Conservation (phyloP, 1,140 invertebrate genomes). For the Drosophila asahinai region DNA sequence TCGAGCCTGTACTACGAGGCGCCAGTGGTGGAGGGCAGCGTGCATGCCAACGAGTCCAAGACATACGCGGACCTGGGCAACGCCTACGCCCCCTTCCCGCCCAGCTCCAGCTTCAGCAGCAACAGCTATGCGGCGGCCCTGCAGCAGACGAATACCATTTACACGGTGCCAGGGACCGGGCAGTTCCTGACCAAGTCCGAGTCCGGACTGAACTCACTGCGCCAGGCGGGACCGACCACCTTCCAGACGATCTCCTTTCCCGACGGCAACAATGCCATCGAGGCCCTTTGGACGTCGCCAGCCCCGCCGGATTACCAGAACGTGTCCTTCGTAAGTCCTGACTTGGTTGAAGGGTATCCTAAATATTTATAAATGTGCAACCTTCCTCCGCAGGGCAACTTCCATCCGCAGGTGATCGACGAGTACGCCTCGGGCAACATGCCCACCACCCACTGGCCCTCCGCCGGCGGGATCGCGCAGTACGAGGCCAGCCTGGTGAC, state of each 20-base stretch:
- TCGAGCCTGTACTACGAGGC: constrained; percentile 70
- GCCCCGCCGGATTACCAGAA: constrained; percentile 57
- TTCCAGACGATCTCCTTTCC: constrained; percentile 64
- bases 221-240: constrained; percentile 47
- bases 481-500: constrained; percentile 61
- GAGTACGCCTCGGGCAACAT: constrained; percentile 67
- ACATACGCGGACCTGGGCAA: constrained; percentile 81
- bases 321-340: constrained; percentile 68
- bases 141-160: constrained; percentile 69
- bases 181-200: constrained; percentile 75
- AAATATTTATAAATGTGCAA: background rate
- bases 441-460: constrained; percentile 60
- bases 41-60: constrained; percentile 72
- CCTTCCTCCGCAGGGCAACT: constrained; percentile 56
- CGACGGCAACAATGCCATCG: constrained; percentile 47
- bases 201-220: constrained; percentile 61
- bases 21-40: constrained; percentile 58
- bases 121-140: constrained; percentile 63
- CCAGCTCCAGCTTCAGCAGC: constrained; percentile 61
- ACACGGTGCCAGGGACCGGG: constrained; percentile 59
- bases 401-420: constrained; percentile 79
- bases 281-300: constrained; percentile 58
- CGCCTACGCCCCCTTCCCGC: constrained; percentile 60
- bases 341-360: too few relatives aligned
- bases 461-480: constrained; percentile 43